Percentiles rank a stretch among this genome's conserved stretches.
These are phyloP conservation scores for Eulemur coronatus DNA, from an alignment of 2,797 vertebrate species.

Conservation along the genomic window DNA sequence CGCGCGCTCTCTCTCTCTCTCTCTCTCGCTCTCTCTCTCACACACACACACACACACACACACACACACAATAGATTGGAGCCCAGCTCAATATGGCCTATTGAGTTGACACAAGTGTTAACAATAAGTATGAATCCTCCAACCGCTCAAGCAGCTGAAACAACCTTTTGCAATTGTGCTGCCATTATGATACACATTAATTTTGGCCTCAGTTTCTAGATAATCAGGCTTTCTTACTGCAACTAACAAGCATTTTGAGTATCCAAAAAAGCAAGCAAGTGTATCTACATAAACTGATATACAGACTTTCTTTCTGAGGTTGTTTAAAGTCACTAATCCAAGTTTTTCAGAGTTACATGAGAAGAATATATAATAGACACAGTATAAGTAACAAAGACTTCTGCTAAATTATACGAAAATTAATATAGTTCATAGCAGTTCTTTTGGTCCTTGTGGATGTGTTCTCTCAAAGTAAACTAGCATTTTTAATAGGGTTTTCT, in stretches of 20 bases:
- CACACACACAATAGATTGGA: neutral
- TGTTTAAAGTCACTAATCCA: neutral
- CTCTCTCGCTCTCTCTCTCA: too few relatives aligned
- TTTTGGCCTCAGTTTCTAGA: neutral
- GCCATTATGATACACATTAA: neutral
- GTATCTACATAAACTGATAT: neutral
- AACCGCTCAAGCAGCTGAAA: neutral
- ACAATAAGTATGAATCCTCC: neutral
- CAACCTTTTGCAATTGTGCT: neutral
- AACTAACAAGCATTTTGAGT: neutral
- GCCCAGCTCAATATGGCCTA: neutral
- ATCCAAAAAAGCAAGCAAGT: neutral
- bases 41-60: too few relatives aligned
- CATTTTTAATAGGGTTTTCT: slow-evolving; percentile 43
- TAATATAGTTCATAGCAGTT: neutral
- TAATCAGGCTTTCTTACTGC: neutral
- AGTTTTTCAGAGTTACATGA: neutral
- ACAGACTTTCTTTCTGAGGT: neutral
- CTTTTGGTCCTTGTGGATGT: neutral
- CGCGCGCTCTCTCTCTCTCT: too few relatives aligned
- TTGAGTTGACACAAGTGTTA: neutral
- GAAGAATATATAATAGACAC: neutral
- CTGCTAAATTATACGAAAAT: neutral
- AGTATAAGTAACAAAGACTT: neutral
- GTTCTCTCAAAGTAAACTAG: slow-evolving; percentile 1